phyloP scores from a whole-genome alignment of 2,797 vertebrate genomes.

The Tinamus major region DNA sequence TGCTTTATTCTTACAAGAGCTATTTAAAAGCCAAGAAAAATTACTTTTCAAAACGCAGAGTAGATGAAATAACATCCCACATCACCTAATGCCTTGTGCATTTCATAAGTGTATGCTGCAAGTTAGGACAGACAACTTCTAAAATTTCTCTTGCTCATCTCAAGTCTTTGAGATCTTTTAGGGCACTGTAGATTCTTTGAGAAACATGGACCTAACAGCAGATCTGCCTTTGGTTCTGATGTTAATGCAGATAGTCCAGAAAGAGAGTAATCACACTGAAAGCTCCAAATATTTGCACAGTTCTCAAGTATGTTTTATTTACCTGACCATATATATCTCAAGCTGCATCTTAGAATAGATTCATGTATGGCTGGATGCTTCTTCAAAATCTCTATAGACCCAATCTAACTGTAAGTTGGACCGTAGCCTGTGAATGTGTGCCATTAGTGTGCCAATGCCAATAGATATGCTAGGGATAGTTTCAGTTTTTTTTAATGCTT shows the following conservation, averaged over 20 bases:
- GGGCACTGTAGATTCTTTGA: background rate
- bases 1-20: slow-evolving; percentile 41
- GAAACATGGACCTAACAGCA: background rate
- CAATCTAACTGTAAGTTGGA: background rate
- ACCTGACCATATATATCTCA: background rate
- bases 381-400: background rate
- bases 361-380: background rate
- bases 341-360: background rate
- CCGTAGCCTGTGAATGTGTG: background rate
- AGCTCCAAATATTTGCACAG: background rate
- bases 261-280: background rate
- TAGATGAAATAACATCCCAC: slow-evolving; percentile 42
- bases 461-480: background rate
- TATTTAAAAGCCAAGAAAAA: slow-evolving; percentile 58
- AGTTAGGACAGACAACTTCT: background rate
- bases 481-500: background rate
- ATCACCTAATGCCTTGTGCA: slow-evolving; percentile 6
- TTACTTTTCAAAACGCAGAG: slow-evolving; percentile 17
- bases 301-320: background rate
- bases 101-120: slow-evolving; percentile 60
- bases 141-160: background rate
- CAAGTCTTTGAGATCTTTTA: slow-evolving; percentile 30
- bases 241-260: background rate
- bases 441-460: background rate
- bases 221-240: background rate